phyloP scores from a whole-genome alignment of 2,888 invertebrate species.

The Himalopsyche kuldschensis region DNA sequence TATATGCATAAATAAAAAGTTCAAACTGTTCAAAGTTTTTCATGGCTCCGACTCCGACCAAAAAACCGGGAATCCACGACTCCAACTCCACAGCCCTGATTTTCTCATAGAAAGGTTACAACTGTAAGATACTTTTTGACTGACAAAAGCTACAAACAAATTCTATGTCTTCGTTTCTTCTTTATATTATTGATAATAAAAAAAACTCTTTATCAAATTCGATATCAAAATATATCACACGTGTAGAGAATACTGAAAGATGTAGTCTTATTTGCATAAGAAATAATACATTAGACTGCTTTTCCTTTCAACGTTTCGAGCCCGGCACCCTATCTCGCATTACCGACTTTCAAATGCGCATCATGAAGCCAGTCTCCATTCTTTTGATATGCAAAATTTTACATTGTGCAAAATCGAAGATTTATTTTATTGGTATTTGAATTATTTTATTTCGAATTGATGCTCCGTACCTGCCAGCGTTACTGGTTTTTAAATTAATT shows the following conservation, averaged over 20 bases:
- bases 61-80: too few species aligned
- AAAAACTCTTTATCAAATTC: neutral
- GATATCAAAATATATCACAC: conserved; percentile 38
- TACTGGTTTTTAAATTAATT: neutral
- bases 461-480: neutral
- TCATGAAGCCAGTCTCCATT: neutral
- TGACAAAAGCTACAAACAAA: too few species aligned
- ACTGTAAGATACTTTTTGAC: too few species aligned
- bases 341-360: neutral
- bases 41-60: too few species aligned
- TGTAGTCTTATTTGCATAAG: conserved; percentile 13
- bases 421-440: neutral
- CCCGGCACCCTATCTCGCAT: neutral
- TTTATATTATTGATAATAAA: too few species aligned
- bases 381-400: neutral
- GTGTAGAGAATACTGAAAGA: conserved; percentile 8
- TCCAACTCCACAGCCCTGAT: too few species aligned
- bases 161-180: too few species aligned
- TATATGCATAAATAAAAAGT: too few species aligned
- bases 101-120: neutral
- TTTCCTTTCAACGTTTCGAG: neutral
- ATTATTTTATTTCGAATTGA: neutral
- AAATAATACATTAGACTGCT: neutral
- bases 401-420: neutral
- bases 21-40: too few species aligned